These are phyloP conservation scores for Chouioia cunea DNA, from an alignment of 2,888 invertebrate genomes.

Conservation along the genomic window DNA sequence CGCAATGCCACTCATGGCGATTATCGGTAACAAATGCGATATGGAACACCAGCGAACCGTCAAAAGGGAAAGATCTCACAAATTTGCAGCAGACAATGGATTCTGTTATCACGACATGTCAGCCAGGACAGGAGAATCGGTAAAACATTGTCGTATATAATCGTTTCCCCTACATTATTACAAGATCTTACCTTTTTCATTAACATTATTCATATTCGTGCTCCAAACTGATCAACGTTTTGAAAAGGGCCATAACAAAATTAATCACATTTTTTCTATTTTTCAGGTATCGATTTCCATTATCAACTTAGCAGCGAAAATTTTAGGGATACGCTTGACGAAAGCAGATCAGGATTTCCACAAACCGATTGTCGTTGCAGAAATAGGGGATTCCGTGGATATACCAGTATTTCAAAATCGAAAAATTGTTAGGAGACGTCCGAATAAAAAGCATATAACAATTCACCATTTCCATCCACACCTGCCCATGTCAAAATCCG, in stretches of 20 bases:
- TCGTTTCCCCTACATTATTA: constrained; percentile 2
- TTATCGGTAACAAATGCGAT: constrained; percentile 81
- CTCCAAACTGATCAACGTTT: too few species aligned
- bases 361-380: constrained; percentile 76
- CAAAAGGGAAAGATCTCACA: constrained; percentile 75
- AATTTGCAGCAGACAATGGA: constrained; percentile 76
- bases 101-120: constrained; percentile 76
- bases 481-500: constrained; percentile 65
- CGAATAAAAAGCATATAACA: constrained; percentile 58
- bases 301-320: constrained; percentile 79
- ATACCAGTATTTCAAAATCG: constrained; percentile 54
- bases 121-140: constrained; percentile 81
- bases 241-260: background rate
- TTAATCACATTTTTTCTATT: constrained; percentile 14
- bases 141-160: constrained; percentile 58
- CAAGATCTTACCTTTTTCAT: background rate
- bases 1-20: constrained; percentile 72
- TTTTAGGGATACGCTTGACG: constrained; percentile 76
- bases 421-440: constrained; percentile 61
- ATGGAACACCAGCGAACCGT: constrained; percentile 81
- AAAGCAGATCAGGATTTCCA: constrained; percentile 78
- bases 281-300: constrained; percentile 76
- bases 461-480: constrained; percentile 51
- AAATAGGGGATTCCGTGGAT: constrained; percentile 70
- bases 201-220: too few species aligned